Base-by-base conservation (phyloP, 2,113 vertebrate species). In the Ophiodon elongatus region DNA sequence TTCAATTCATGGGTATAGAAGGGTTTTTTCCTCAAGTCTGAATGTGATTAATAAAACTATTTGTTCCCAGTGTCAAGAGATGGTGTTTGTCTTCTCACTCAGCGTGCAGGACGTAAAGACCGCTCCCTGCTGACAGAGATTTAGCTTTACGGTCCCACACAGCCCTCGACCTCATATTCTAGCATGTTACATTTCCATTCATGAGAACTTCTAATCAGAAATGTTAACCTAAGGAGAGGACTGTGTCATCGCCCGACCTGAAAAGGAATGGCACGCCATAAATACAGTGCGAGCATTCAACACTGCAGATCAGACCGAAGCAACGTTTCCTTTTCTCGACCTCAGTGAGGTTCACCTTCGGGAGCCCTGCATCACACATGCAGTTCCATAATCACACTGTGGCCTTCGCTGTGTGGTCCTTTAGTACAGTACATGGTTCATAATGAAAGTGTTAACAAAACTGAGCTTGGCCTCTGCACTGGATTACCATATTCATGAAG, bases 311-410 rank as follows among this genome's bases (percentile, higher is more conserved):
- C n/a, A n/a, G n/a, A n/a, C n/a, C n/a, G n/a, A n/a, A n/a, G n/a
- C n/a, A n/a, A n/a, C n/a, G n/a, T n/a, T n/a, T n/a, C n/a, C n/a
- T n/a, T n/a, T n/a, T n/a, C n/a, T n/a, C n/a, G n/a, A n/a, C n/a
- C n/a, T 85, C 60, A 57, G 76, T 72, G 52, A 89, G 66, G 31
- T 79, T 84, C 29, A 43, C 37, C 37, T 83, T 76, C n/a, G 63
- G 74, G 92, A 96, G 92, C 87, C 93, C 93, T 94, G 87, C 88
- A 91, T 94, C 88, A 92, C 89, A 95, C 94, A 96, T 96, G 94
- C 96, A 93, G 92, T 74, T 94, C 90, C 89, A 92, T 60, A n/a
- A 73, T 56, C 69, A 84, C 59, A 85, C 76, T 69, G 70, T 41
- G 25, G 79, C 35, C 66, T 70, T 74, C n/a, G 67, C 68, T 66